Evolutionary conservation across 1,140 invertebrate genomes (phyloP), one percentile per base, ranked within the genome.

Genomic region (Meloidogyne floridensis): DNA sequence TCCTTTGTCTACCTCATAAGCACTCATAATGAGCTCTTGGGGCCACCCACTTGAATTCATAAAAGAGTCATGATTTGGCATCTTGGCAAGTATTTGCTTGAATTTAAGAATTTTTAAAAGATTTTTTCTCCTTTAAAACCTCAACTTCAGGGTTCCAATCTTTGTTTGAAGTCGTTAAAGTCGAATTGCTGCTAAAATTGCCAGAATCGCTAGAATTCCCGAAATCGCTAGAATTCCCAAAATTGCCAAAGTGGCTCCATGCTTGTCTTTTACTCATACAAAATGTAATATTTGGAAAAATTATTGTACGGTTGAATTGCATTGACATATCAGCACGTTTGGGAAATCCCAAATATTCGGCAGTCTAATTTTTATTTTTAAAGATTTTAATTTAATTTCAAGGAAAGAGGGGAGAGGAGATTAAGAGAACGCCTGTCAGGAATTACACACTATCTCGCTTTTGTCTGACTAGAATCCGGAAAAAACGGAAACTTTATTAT

Each of bases 211-310:
- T 32, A 32, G 32, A 32, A 32, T 32, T 32, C 32, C 32, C 32
- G 32, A 32, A 32, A 32, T 32, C 32, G 32, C 32, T 32, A 32
- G 32, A 32, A 32, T 32, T 32, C 32, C 32, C 32, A 2, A 32
- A 32, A 9, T 43, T 42, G 32, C 84, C 65, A 71, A 85, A 86
- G 53, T 85, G 84, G 20, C 84, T 84, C 78, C 73, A 81, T 18
- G 84, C 84, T 43, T 85, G 82, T n/a, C 82, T 51, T 53, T 73
- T 85, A 15, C 73, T 73, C 84, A 85, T 85, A 72, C 82, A 83
- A 73, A 83, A 83, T 13, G 82, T 83, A n/a, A 83, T 51, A n/a
- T 83, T 84, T 53, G 82, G 82, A 18, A 77, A 83, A 13, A 54
- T 84, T 42, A 83, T 77, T 32, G 82, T 85, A 10, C 75, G 10